Evolutionary conservation across 2,113 vertebrate species (phyloP).

Genomic region (Petrocephalus zakoni): DNA sequence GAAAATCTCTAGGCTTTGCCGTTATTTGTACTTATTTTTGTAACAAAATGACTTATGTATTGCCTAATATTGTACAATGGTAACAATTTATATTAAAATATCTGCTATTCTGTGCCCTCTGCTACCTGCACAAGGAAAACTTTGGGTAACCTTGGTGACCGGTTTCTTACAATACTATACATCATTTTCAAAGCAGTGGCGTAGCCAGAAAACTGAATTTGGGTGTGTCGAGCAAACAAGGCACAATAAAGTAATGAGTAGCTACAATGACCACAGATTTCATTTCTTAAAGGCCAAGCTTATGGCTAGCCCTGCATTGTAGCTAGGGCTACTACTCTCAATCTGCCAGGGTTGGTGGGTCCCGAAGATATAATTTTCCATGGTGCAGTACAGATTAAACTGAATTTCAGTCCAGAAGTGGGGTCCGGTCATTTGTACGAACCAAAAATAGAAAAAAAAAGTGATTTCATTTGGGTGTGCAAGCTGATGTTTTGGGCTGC

Average conservation of each 20-base stretch:
- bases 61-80: neutral
- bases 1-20: neutral
- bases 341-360: neutral
- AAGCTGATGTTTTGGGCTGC: neutral
- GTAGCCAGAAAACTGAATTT: neutral
- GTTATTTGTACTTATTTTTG: neutral
- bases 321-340: neutral
- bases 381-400: neutral
- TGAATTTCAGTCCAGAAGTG: neutral
- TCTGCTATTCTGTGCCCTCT: neutral
- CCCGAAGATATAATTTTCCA: neutral
- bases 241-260: neutral
- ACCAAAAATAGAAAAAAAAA: neutral
- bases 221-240: neutral
- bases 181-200: neutral
- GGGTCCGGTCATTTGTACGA: neutral
- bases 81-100: neutral
- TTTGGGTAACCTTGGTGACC: neutral
- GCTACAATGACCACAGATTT: neutral
- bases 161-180: neutral
- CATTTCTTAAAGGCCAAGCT: too few species aligned
- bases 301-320: neutral
- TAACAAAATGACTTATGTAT: neutral
- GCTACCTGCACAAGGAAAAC: neutral
- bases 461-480: neutral